phyloP scores from a whole-genome alignment of 2,888 invertebrate species.

The Protophormia terraenovae region DNA sequence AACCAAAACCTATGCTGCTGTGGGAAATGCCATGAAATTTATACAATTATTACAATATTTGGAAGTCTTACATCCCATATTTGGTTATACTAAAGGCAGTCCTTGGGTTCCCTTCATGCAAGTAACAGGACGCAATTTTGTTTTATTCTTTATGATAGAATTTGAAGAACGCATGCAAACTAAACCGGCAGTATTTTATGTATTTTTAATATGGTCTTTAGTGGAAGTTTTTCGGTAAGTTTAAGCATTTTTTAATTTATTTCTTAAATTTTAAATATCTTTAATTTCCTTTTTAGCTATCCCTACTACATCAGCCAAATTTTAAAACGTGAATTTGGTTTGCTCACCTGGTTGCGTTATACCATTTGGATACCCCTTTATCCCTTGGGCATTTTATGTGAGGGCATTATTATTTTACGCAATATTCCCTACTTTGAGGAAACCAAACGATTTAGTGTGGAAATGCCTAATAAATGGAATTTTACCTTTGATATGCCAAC shows the following conservation, averaged over 20 bases:
- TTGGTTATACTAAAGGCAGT: slow-evolving; percentile 93
- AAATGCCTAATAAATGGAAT: slow-evolving; percentile 92
- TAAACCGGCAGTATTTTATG: slow-evolving; percentile 92
- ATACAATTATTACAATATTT: slow-evolving; percentile 91
- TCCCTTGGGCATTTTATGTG: slow-evolving; percentile 93
- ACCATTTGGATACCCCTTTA: slow-evolving; percentile 96
- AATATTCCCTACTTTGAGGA: slow-evolving; percentile 95
- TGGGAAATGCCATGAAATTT: slow-evolving; percentile 90
- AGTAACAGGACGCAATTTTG: slow-evolving; percentile 89
- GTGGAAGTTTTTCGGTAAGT: slow-evolving; percentile 92
- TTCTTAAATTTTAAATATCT: neutral
- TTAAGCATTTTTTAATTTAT: neutral
- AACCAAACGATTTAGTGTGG: slow-evolving; percentile 87
- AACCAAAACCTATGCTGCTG: slow-evolving; percentile 86
- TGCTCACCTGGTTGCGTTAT: slow-evolving; percentile 96
- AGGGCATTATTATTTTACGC: slow-evolving; percentile 90
- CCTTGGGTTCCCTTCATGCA: slow-evolving; percentile 88
- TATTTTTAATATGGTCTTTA: slow-evolving; percentile 92
- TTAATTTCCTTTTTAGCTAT: slow-evolving; percentile 85
- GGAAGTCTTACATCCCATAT: slow-evolving; percentile 94
- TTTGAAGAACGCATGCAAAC: slow-evolving; percentile 92
- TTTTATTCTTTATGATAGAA: slow-evolving; percentile 91
- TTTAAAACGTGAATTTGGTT: slow-evolving; percentile 87
- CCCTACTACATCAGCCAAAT: slow-evolving; percentile 94
- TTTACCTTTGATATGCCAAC: slow-evolving; percentile 92